Conservation (phyloP, 2,113 vertebrate genomes). For the Amphiprion ocellaris region DNA sequence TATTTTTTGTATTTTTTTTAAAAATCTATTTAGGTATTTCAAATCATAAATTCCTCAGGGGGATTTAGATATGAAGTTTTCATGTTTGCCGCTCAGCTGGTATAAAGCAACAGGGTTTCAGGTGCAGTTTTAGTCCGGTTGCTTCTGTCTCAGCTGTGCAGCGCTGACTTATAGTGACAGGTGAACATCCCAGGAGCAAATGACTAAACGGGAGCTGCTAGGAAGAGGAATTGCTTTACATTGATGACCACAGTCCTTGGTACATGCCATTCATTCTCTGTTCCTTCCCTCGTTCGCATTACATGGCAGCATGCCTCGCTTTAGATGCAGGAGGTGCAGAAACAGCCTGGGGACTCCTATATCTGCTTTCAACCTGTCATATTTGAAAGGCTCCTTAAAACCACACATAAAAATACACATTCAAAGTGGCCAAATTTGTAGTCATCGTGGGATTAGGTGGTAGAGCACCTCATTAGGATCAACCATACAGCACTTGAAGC, state of each 20-base stretch:
- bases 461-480: background rate
- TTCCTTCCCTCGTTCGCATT: conserved; percentile 3
- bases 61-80: background rate
- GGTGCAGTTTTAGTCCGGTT: conserved; percentile 14
- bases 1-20: background rate
- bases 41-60: background rate
- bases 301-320: background rate
- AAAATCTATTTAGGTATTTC: accelerated
- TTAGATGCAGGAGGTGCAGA: background rate
- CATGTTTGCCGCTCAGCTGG: background rate
- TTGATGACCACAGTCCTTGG: background rate
- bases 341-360: background rate
- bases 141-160: conserved; percentile 25
- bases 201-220: conserved; percentile 14
- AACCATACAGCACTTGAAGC: background rate
- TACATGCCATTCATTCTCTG: background rate
- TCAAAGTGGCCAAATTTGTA: background rate
- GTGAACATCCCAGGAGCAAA: conserved; percentile 29
- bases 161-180: conserved; percentile 30
- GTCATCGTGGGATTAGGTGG: background rate
- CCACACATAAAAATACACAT: background rate
- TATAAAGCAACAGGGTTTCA: background rate
- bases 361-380: conserved; percentile 8
- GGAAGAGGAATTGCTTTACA: background rate
- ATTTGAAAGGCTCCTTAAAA: conserved; percentile 7